Evolutionary conservation across 2,113 vertebrate species (phyloP).

Genomic region (Corythornis cristatus): DNA sequence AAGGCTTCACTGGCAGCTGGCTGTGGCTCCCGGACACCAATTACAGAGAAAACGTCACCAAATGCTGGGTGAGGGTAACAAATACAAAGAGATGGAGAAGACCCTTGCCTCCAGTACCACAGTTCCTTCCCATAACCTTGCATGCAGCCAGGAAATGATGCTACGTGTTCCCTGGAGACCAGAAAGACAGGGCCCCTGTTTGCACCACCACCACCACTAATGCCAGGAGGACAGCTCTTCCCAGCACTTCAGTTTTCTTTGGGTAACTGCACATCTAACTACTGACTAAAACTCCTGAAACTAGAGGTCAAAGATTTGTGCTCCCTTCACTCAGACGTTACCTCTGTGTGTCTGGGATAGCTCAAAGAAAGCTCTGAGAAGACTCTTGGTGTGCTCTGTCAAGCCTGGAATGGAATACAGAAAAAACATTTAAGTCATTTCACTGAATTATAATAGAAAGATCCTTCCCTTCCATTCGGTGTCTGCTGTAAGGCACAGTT

Average conservation of each 20-base stretch:
- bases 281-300: not conserved
- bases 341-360: constrained; percentile 97
- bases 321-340: constrained; percentile 55
- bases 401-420: constrained; percentile 78
- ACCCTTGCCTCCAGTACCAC: not conserved
- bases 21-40: constrained; percentile 94
- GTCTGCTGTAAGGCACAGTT: not conserved
- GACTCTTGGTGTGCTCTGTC: constrained; percentile 95
- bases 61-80: constrained; percentile 78
- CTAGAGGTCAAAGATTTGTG: not conserved
- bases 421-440: not conserved
- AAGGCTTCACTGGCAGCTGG: constrained; percentile 96
- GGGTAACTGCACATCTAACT: not conserved
- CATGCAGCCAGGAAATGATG: not conserved
- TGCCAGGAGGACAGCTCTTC: not conserved
- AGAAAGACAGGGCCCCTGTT: not conserved
- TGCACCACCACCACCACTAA: accelerated
- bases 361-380: constrained; percentile 95
- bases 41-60: constrained; percentile 97
- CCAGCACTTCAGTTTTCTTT: not conserved
- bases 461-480: not conserved
- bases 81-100: not conserved
- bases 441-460: not conserved
- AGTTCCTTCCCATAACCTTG: not conserved
- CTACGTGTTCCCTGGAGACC: not conserved